Evolutionary conservation across 1,140 invertebrate genomes (phyloP), one percentile per base, ranked within the genome.

Genomic region (Drosophila nikananu): DNA sequence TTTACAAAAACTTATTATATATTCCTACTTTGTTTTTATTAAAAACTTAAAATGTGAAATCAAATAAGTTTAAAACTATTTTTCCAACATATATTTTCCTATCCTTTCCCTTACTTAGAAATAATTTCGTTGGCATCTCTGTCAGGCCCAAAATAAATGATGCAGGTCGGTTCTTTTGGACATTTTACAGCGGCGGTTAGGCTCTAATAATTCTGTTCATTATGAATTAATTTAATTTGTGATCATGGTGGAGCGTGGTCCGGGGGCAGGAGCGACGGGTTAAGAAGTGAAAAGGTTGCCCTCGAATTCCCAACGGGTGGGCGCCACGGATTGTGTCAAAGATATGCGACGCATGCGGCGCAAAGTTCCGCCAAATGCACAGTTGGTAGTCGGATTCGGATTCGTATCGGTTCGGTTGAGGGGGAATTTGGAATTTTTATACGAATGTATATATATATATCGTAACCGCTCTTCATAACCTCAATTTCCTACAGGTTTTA

Each of bases 321-420:
- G 81, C 86, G 84, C 84, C 84, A 89, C 84, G 84, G 84, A 87
- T 87, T 87, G 84, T 87, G 84, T 87, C 84, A 87, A 87, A 87
- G 84, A 87, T 87, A 87, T 84, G 86, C 84, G 86, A 89, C 84
- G 84, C 84, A 90, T 87, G 84, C 70, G 84, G 84, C 77, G 81
- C 81, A 84, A 87, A 87, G 84, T 87, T 87, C 84, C 84, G 86
- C 84, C 86, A 90, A 87, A 90, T 87, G 84, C 84, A 87, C 84
- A 87, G 84, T 87, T 87, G 84, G 84, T 84, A 81, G 84, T 90
- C 83, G 77, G 77, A 15, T 73, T 61, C 44, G 54, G 55, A 71
- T 73, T 61, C 44, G 54, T 46, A 71, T 71, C 62, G 67, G 13
- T 46, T 67, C 6, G 25, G 54, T 19, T 64, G 39, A 55, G 48